Evolutionary conservation across 2,113 vertebrate genomes (phyloP), one percentile per base, ranked within the genome.

Genomic region (Austrofundulus limnaeus): DNA sequence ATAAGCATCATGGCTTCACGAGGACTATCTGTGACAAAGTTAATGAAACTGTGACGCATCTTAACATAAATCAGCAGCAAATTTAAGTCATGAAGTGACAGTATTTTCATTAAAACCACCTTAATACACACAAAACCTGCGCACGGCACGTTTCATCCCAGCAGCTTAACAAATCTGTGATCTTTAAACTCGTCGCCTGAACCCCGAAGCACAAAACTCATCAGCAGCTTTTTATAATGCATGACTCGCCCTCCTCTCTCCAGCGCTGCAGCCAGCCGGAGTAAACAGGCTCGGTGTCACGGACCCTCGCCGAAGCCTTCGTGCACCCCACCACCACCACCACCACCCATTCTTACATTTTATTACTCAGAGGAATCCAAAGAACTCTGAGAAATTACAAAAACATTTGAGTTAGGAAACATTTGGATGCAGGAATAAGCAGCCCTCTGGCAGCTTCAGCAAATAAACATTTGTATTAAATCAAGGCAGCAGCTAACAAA

Each of bases 201-300:
- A 76, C 66, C 75, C 64, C 20, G 4, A 14, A 74, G 71, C 64
- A 59, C 66, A 69, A 64, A 79, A 75, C 62, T 81, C 80, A 78
- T 87, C 83, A 79, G 28, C 61, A 45, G 75, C 70, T 81, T 63
- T 83, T 87, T 85, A 83, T 75, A 75, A 85, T 70, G 88, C 83
- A 73, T 50, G 72, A 66, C 79, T 82, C 17, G 52, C 66, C 64
- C 50, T 72, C 50, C 21, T 11, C 57, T 82, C 72, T 75, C 11
- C 61, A 70, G 64, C 56, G 80, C 69, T 77, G 11, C 61, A 75
- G 62, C 75, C 72, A 67, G 81, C 46, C 64, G 42, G 7, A 82
- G 81, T 59, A 80, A 87, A 86, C 76, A 79, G 65, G 52, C 62
- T 62, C n/a, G n/a, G n/a, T n/a, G n/a, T n/a, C n/a, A n/a, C n/a